phyloP scores from a whole-genome alignment of 2,797 vertebrate species.

The Crotalus adamanteus region DNA sequence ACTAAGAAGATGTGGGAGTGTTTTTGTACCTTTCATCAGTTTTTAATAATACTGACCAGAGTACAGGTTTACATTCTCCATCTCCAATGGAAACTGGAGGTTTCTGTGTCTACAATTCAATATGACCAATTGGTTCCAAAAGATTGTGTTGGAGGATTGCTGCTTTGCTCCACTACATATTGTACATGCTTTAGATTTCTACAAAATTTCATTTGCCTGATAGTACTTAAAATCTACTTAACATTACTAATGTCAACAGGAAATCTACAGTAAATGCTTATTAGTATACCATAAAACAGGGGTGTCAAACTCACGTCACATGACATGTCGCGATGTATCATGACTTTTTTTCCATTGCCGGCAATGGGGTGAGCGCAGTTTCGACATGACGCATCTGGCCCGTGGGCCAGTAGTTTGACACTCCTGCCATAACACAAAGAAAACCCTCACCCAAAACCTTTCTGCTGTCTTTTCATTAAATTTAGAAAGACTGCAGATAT shows the following conservation, averaged over 20 bases:
- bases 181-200: background rate
- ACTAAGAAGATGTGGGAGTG: background rate
- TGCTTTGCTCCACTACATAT: background rate
- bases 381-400: too few relatives aligned
- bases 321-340: too few relatives aligned
- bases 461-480: background rate
- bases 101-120: background rate
- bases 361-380: too few relatives aligned
- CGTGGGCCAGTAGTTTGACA: too few relatives aligned
- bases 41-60: background rate
- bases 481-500: background rate
- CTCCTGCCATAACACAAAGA: background rate
- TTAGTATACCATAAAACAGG: background rate
- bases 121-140: background rate
- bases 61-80: background rate
- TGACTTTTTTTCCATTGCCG: too few relatives aligned
- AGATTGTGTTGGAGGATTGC: background rate
- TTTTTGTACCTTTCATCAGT: background rate
- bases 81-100: background rate
- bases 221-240: background rate
- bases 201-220: background rate
- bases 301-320: too few relatives aligned
- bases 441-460: background rate
- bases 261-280: background rate
- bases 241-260: background rate